Base-by-base conservation (phyloP, 2,888 invertebrate genomes). In the Zonitis immaculata region DNA sequence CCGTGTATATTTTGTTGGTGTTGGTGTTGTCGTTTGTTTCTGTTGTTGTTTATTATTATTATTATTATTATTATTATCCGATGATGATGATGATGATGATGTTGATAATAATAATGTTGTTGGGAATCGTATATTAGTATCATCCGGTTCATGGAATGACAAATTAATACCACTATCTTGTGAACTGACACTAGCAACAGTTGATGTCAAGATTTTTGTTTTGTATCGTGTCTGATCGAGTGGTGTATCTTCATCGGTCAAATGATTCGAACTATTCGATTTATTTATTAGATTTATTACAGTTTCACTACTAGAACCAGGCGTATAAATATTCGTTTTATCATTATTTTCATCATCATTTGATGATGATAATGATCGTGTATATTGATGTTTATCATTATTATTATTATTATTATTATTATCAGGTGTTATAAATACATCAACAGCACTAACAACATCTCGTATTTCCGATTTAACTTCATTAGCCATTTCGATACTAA, bases 131-230 rank as follows among this genome's bases (percentile, higher is more conserved):
- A n/a, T n/a, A n/a, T n/a, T n/a, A n/a, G n/a, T n/a, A n/a, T n/a
- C n/a, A n/a, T n/a, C n/a, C n/a, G n/a, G 81, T 62, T 88, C 88
- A 45, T 84, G 83, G 72, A 87, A 87, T 9, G 84, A 83, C 74
- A 88, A 77, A 68, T 88, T 88, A 51, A 89, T 88, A 1, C 88
- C 88, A 64, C 88, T 88, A 69, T 89, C 89, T 71, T 88, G 88
- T 5, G 87, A 88, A 66, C 88, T 87, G 47, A 86, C 81, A 49
- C 86, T 85, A 54, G 84, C 83, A 47, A 86, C 84, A 63, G 84
- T 82, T 55, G 85, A 84, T 73, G 85, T 82, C 64, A 83, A 80
- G 54, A 84, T 80, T 56, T 77, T 77, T 65, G 78, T 80, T 76
- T 77, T 75, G 65, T 76, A 72, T 14, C 72, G 70, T 58, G 71